Base-by-base conservation (phyloP, 2,797 vertebrate species). In the Tapirus indicus region DNA sequence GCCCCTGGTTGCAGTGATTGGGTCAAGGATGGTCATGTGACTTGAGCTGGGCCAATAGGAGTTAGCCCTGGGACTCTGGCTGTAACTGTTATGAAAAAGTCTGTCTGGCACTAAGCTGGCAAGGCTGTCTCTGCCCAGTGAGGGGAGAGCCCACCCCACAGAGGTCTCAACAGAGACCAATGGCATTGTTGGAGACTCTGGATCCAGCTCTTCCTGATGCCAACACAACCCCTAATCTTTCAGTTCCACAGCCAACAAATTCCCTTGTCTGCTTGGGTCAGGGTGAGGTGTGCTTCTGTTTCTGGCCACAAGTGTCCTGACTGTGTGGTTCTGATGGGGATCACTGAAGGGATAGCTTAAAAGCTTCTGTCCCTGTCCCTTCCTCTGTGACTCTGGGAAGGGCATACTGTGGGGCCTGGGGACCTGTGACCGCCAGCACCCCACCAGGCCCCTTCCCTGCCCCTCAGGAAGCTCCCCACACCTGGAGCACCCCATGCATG, bases 361-460 rank as follows among this genome's bases (percentile, higher is more conserved):
- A 80, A 93, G 14, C 78, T 49, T 41, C 38, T 72, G 35, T 32
- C 16, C 38, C 35, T 3, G 8, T 10, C 16, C 21, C 60, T 74
- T 27, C 14, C 44, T 89, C 80, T 32, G 56, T 94, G 83, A 83
- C 38, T 62, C 21, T 66, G 47, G 13, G n/a, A 80, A 68, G 89
- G 68, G n/a, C n/a, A 41, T 66, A 92, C 94, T 83, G 89, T 75
- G 4, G 72, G 66, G 83, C 74, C 74, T 90, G 90, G 44, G 35
- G 47, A 96, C 97, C 97, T 94, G 97, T 91, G 79, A 49, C 97
- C 41, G 49, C 97, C 96, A 97, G 95, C 97, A 97, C 94, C 32
- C 72, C 60, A 10, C 21, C 29, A 20, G 41, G 6, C 29, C 38
- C 41, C 47, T 8, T 71, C 84, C 16, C 1, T 41, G 2, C 66